Percentiles rank a stretch among this genome's conserved stretches.
phyloP scores from a whole-genome alignment of 2,113 vertebrate genomes.

The Formicarius rufipectus region DNA sequence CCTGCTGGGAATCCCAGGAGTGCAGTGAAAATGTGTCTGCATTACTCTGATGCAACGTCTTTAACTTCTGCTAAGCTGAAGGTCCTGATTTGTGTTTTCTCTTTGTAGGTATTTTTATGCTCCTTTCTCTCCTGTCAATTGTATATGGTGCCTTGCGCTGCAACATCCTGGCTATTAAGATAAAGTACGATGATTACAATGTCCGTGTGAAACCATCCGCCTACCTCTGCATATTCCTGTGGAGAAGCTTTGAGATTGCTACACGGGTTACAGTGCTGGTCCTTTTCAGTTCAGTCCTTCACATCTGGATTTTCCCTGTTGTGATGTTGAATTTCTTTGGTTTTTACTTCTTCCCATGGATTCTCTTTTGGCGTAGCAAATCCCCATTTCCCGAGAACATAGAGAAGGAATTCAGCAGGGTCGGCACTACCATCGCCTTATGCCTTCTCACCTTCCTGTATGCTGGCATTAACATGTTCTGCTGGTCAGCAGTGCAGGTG shows the following conservation, averaged over 20 bases:
- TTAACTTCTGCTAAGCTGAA: neutral
- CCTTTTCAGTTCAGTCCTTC: slow-evolving; percentile 92
- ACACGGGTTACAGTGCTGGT: slow-evolving; percentile 89
- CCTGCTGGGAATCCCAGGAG: neutral
- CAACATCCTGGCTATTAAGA: slow-evolving; percentile 97
- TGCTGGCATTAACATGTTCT: slow-evolving; percentile 97
- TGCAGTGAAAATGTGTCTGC: neutral
- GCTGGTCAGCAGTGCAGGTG: slow-evolving; percentile 95
- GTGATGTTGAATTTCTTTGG: slow-evolving; percentile 84
- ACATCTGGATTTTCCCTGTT: slow-evolving; percentile 86
- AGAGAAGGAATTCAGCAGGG: slow-evolving; percentile 89
- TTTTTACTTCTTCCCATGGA: slow-evolving; percentile 92
- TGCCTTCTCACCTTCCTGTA: slow-evolving; percentile 94
- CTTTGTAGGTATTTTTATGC: slow-evolving; percentile 87
- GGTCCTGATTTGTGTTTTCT: slow-evolving; percentile 42
- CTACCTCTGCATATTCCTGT: slow-evolving; percentile 93
- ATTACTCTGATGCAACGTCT: neutral
- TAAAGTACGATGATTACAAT: slow-evolving; percentile 95
- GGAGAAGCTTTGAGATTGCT: slow-evolving; percentile 96
- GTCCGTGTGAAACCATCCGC: slow-evolving; percentile 86
- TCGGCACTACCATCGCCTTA: slow-evolving; percentile 91
- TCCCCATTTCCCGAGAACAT: slow-evolving; percentile 94
- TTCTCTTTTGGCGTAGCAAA: slow-evolving; percentile 90
- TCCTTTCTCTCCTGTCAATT: slow-evolving; percentile 92
- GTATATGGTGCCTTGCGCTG: slow-evolving; percentile 95